phyloP scores from a whole-genome alignment of 2,797 vertebrate genomes.

The Esox lucius region DNA sequence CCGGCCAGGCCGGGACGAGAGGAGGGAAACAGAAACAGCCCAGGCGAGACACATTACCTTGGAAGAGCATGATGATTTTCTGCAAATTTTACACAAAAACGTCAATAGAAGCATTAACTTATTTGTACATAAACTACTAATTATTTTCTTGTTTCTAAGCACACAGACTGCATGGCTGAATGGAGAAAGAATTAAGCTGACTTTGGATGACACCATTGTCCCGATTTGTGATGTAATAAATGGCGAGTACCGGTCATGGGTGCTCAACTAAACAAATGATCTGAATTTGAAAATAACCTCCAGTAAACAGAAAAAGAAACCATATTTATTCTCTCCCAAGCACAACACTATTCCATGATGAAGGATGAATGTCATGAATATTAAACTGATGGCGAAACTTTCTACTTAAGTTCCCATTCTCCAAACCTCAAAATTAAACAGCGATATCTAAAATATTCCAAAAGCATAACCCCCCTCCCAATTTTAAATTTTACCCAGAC shows the following conservation, averaged over 20 bases:
- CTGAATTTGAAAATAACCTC: background rate
- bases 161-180: background rate
- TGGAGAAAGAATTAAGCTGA: background rate
- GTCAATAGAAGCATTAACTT: constrained; percentile 99
- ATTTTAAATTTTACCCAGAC: too few species aligned
- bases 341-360: too few species aligned
- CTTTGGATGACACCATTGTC: constrained; percentile 44
- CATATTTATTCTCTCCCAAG: too few species aligned
- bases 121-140: constrained; percentile 90
- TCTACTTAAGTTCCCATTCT: too few species aligned
- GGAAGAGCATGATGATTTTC: constrained; percentile 98
- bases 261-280: too few species aligned
- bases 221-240: too few species aligned
- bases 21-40: constrained; percentile 86
- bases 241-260: too few species aligned
- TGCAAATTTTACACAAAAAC: constrained; percentile 99
- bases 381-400: too few species aligned
- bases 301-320: background rate
- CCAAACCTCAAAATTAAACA: too few species aligned
- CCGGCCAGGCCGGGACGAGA: constrained; percentile 68
- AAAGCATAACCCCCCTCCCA: too few species aligned
- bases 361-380: too few species aligned
- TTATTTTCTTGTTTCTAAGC: constrained; percentile 73
- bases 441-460: too few species aligned
- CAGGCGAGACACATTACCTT: constrained; percentile 99